Conservation (phyloP, 2,113 vertebrate genomes). For the Cinclus mexicanus region DNA sequence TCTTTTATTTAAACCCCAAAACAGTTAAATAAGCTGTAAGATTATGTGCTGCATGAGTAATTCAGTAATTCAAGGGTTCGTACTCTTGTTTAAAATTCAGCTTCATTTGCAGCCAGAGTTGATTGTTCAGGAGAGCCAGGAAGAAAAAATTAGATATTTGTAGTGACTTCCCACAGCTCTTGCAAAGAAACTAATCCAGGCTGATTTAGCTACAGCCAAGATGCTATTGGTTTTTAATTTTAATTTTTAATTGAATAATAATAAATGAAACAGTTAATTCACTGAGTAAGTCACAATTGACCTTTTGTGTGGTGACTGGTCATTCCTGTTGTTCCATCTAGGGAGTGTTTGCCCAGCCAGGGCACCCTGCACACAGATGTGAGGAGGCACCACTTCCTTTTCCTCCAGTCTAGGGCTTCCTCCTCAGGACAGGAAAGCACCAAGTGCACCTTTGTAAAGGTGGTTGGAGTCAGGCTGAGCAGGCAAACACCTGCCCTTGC, state of each 20-base stretch:
- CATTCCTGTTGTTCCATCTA: not conserved
- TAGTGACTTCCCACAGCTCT: not conserved
- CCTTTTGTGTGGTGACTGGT: not conserved
- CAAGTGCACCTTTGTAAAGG: rapidly evolving
- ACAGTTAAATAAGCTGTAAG: not conserved
- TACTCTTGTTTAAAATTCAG: not conserved
- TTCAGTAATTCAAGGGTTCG: not conserved
- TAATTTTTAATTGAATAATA: not conserved
- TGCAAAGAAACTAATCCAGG: not conserved
- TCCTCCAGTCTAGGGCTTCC: not conserved
- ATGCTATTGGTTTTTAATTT: not conserved
- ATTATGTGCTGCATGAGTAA: not conserved
- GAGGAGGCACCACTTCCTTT: not conserved
- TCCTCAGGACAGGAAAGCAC: not conserved
- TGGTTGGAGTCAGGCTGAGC: not conserved
- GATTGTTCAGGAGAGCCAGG: not conserved
- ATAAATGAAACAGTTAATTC: not conserved
- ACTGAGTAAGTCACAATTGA: not conserved
- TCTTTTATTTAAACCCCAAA: not conserved
- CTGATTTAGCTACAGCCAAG: not conserved
- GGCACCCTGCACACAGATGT: not conserved
- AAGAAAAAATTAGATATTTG: not conserved
- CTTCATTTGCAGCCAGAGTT: not conserved
- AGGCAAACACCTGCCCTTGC: not conserved
- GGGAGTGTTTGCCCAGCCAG: not conserved